A percentile compares a stretch with the other conserved stretches of the same genome.
Conservation (phyloP, 2,113 vertebrate genomes). For the Bubo scandiacus region DNA sequence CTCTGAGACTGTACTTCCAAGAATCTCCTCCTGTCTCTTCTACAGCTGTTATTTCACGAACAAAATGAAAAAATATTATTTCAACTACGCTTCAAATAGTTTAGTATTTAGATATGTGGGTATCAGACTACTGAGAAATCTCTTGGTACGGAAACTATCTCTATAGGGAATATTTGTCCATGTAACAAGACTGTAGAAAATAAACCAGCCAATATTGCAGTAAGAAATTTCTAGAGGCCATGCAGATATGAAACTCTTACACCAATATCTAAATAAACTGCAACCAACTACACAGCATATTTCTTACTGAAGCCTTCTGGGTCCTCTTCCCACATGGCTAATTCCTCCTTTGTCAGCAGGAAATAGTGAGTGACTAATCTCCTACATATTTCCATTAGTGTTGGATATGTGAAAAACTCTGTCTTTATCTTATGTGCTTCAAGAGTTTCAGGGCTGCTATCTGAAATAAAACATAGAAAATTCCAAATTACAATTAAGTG, state of each 20-base stretch:
- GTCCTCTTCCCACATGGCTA: conserved; percentile 98
- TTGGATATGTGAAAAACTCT: conserved; percentile 92
- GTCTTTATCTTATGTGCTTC: conserved; percentile 96
- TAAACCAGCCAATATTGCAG: neutral
- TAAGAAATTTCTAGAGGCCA: neutral
- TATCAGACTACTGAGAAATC: neutral
- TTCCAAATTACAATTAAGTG: neutral
- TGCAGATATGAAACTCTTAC: neutral
- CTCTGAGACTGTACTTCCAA: conserved; percentile 97
- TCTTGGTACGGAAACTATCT: neutral
- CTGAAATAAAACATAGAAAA: conserved; percentile 68
- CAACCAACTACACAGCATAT: neutral
- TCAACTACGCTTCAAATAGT: neutral
- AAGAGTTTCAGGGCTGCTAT: conserved; percentile 92
- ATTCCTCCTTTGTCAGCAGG: conserved; percentile 90
- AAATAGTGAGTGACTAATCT: conserved; percentile 96
- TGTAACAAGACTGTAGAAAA: neutral
- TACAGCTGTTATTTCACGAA: conserved; percentile 76
- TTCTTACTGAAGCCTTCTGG: conserved; percentile 95
- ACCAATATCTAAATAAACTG: neutral
- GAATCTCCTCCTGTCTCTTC: conserved; percentile 98
- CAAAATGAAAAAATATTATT: neutral
- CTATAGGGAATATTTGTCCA: neutral
- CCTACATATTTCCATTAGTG: conserved; percentile 91
- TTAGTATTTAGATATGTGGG: neutral